Conservation (phyloP, 2,888 invertebrate genomes). For the Buathra laborator region DNA sequence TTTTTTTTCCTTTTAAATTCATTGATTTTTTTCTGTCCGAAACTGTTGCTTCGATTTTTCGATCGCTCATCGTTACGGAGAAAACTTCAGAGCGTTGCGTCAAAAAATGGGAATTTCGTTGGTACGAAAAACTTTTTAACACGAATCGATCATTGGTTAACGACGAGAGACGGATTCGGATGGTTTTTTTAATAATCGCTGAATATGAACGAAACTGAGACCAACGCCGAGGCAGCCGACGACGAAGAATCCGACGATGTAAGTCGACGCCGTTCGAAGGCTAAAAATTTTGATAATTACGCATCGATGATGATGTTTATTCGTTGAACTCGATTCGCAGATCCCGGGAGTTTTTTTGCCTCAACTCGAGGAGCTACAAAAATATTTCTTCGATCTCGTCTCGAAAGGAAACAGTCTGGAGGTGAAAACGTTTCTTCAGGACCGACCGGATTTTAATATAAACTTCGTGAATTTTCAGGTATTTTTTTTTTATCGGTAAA, state of each 20-base stretch:
- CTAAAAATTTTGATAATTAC: conserved; percentile 14
- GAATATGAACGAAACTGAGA: conserved; percentile 52
- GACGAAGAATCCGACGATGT: conserved; percentile 63
- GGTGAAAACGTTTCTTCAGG: conserved; percentile 85
- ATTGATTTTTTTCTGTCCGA: neutral
- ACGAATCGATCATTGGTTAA: neutral
- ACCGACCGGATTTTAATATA: conserved; percentile 86
- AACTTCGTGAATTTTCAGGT: conserved; percentile 88
- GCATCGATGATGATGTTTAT: neutral
- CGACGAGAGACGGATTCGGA: neutral
- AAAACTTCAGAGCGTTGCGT: conserved; percentile 46
- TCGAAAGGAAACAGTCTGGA: conserved; percentile 84
- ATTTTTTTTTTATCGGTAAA: conserved; percentile 21
- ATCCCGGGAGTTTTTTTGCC: conserved; percentile 86
- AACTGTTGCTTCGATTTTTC: neutral
- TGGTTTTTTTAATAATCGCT: conserved; percentile 11
- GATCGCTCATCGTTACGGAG: conserved; percentile 15
- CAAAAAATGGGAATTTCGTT: conserved; percentile 20
- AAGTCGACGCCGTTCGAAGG: conserved; percentile 36
- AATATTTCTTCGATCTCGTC: conserved; percentile 87
- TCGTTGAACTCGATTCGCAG: conserved; percentile 56
- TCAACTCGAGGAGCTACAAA: conserved; percentile 86
- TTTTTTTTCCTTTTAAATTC: conserved; percentile 2
- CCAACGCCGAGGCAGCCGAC: conserved; percentile 27
- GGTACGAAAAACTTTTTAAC: neutral